A percentile compares a stretch with the other conserved stretches of the same genome.
These are phyloP conservation scores for Leptarthrus brevirostris DNA, from an alignment of 2,888 invertebrate species.

Conservation along the genomic window DNA sequence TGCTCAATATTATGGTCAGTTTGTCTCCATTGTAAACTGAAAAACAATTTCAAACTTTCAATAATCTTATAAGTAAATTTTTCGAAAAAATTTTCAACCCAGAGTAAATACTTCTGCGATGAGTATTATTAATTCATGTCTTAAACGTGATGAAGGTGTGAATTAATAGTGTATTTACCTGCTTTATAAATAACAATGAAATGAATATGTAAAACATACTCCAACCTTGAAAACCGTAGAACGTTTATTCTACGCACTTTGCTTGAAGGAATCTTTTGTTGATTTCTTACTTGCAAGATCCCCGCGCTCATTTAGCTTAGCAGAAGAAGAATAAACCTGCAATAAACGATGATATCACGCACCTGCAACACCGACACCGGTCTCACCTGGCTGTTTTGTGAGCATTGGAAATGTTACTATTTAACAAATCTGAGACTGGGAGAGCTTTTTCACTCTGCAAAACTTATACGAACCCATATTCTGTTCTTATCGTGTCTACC, in stretches of 20 bases:
- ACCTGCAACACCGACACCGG: not conserved
- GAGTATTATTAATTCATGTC: no score
- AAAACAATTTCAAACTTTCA: no score
- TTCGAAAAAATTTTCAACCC: no score
- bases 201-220: not conserved
- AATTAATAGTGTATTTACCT: no score
- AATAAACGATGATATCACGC: not conserved
- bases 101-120: no score
- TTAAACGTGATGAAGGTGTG: no score
- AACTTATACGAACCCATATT: not conserved
- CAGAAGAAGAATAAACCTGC: not conserved
- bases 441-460: not conserved
- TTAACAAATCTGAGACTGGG: not conserved
- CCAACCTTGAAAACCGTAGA: not conserved
- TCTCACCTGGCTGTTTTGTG: not conserved
- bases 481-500: not conserved
- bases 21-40: no score
- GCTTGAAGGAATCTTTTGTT: not conserved
- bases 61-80: no score
- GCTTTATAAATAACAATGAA: not conserved
- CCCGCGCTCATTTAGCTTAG: not conserved
- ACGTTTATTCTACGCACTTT: not conserved
- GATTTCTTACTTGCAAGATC: not conserved
- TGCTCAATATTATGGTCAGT: no score
- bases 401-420: not conserved